Evolutionary conservation across 2,113 vertebrate genomes (phyloP), one percentile per base, ranked within the genome.

Genomic region (Oophaga pumilio): DNA sequence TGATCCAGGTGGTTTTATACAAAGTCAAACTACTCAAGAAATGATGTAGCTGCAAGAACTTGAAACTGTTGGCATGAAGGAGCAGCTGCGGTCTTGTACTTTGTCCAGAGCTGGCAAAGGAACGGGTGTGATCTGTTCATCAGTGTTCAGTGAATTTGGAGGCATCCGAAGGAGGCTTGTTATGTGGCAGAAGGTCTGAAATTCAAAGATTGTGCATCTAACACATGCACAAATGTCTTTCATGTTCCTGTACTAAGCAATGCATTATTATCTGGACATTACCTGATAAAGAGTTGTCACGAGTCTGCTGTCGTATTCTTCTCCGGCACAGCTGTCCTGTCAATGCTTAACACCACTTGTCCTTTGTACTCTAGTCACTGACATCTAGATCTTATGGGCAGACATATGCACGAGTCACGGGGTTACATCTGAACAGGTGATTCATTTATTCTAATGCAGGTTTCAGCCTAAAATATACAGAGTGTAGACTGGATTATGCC

Each of bases 101-200:
- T 13, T 82, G n/a, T 26, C 33, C 66, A 82, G 56, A 76, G 22
- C 62, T 87, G 79, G 68, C 86, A 82, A 18, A 82, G 52, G 18
- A 87, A 28, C 53, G 62, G 59, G 43, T 15, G 69, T 87, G 69
- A 82, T 82, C 77, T 50, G 66, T 82, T 73, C 76, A 79, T 82
- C 77, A 76, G 50, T 82, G 86, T 87, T 73, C 77, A 71, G 56
- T 71, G 85, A 80, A 86, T 86, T 86, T 56, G 49, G 77, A 80
- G 80, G 78, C 52, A 66, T 53, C 69, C 69, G 82, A 18, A 62
- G 80, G 22, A 87, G 81, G 69, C 81, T 82, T 60, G 76, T 87
- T 62, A 76, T 64, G 14, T 56, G 50, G 56, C 57, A 82, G 12
- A 52, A 82, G 60, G 56, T 62, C 56, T 64, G 83, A 59, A 87